These are phyloP conservation scores for Nymphalis io DNA, from an alignment of 1,140 invertebrate species.

Conservation along the genomic window DNA sequence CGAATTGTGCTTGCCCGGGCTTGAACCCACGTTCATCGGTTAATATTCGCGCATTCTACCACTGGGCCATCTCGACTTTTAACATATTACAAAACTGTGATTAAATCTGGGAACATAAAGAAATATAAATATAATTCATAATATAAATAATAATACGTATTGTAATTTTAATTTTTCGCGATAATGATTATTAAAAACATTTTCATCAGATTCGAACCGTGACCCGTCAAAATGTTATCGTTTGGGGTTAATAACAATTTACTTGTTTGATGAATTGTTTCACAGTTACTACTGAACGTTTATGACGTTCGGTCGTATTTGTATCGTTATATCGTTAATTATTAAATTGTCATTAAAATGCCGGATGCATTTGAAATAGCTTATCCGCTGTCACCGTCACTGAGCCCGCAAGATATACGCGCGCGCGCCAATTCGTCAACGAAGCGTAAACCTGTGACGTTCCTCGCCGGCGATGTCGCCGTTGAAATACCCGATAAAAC, in stretches of 20 bases:
- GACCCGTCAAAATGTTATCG: constrained; percentile 65
- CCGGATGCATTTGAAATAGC: constrained; percentile 77
- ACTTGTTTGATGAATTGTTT: constrained; percentile 24
- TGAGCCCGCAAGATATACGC: constrained; percentile 77
- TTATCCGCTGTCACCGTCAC: constrained; percentile 75
- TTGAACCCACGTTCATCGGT: too few species aligned
- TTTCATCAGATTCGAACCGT: constrained; percentile 59
- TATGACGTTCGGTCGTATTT: constrained; percentile 20
- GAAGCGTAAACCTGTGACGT: constrained; percentile 65
- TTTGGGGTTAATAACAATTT: constrained; percentile 41
- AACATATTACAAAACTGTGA: too few species aligned
- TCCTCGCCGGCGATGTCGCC: constrained; percentile 60
- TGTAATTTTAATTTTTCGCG: constrained; percentile 1
- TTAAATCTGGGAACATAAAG: too few species aligned
- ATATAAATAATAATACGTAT: background rate
- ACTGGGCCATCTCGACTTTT: too few species aligned
- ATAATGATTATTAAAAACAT: constrained; percentile 21
- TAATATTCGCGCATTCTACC: too few species aligned
- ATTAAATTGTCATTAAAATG: constrained; percentile 49
- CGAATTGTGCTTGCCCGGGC: too few species aligned
- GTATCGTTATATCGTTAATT: constrained; percentile 1
- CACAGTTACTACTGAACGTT: constrained; percentile 27
- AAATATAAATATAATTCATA: background rate
- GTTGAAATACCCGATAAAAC: constrained; percentile 75
- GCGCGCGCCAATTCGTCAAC: constrained; percentile 80